Evolutionary conservation across 2,888 invertebrate genomes (phyloP), one percentile per base, ranked within the genome.

Genomic region (Cephonodes hylas): DNA sequence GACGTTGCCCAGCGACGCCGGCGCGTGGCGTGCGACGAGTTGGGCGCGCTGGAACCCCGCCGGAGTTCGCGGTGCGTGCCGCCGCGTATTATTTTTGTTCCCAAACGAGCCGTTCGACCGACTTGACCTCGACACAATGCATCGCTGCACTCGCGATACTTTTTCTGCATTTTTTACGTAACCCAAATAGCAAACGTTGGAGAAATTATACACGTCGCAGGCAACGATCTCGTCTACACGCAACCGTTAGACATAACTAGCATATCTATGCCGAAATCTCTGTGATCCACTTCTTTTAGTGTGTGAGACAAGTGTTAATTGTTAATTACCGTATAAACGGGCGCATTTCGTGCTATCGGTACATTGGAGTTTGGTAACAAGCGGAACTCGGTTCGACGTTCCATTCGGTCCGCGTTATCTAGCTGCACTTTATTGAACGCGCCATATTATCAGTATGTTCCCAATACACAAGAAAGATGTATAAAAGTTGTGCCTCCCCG

Each of bases 31-130:
- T n/a, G n/a, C n/a, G n/a, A n/a, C n/a, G n/a, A n/a, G n/a, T n/a
- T n/a, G n/a, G n/a, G n/a, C n/a, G n/a, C n/a, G n/a, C n/a, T n/a
- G n/a, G n/a, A n/a, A n/a, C n/a, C n/a, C n/a, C n/a, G n/a, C n/a
- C n/a, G n/a, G n/a, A n/a, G n/a, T 38, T 10, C 4, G 34, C 34
- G 38, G 38, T 38, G 38, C 38, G 38, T 38, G 38, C n/a, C 38
- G 38, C n/a, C n/a, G n/a, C 27, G 31, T 53, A 53, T 72, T 74
- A 72, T 77, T 76, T 79, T 71, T 67, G 65, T 71, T 72, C 67
- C 60, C 45, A 64, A 66, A 66, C 66, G 68, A 63, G 69, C 59
- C 59, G 46, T 66, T 71, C 65, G 77, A 73, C 79, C 77, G 72
- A 53, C 64, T 67, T 72, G 80, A 75, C 79, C 77, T 75, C 68